Conservation (phyloP, 2,888 invertebrate species). For the Malthinus seriepunctatus region DNA sequence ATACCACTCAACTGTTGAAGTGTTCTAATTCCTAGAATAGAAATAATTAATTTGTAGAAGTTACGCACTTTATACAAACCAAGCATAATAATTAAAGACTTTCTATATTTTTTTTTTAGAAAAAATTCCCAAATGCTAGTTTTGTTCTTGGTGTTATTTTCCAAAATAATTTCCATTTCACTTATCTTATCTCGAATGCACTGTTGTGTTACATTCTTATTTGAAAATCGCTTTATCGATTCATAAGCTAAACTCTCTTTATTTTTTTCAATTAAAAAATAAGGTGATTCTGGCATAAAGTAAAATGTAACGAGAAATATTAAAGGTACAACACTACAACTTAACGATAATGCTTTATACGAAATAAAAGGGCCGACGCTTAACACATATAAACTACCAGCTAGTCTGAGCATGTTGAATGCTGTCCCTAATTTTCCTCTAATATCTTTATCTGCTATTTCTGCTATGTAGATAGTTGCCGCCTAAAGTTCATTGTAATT, state of each 20-base stretch:
- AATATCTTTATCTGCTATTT: slow-evolving; percentile 59
- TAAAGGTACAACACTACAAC: slow-evolving; percentile 44
- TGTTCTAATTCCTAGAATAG: slow-evolving; percentile 57
- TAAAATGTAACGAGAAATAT: slow-evolving; percentile 47
- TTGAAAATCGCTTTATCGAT: slow-evolving; percentile 26
- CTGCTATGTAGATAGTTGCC: slow-evolving; percentile 55
- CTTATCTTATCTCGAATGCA: slow-evolving; percentile 45
- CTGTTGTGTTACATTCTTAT: slow-evolving; percentile 42
- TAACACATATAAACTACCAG: slow-evolving; percentile 50
- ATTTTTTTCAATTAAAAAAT: slow-evolving; percentile 52
- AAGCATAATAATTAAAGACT: background rate
- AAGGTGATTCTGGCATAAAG: slow-evolving; percentile 56
- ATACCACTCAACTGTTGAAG: slow-evolving; percentile 65
- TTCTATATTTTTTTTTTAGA: background rate
- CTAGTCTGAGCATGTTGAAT: slow-evolving; percentile 49
- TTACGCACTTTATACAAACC: background rate
- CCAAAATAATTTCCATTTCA: background rate
- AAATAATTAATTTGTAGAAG: background rate
- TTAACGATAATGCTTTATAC: slow-evolving; percentile 46
- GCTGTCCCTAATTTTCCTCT: slow-evolving; percentile 51
- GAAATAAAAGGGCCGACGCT: slow-evolving; percentile 49
- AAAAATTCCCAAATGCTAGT: background rate
- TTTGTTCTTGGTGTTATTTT: background rate
- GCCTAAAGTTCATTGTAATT: slow-evolving; percentile 34
- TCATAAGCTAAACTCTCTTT: slow-evolving; percentile 42